Evolutionary conservation across 1,140 invertebrate genomes (phyloP), one percentile per base, ranked within the genome.

Genomic region (Alviniconcha marisindica): DNA sequence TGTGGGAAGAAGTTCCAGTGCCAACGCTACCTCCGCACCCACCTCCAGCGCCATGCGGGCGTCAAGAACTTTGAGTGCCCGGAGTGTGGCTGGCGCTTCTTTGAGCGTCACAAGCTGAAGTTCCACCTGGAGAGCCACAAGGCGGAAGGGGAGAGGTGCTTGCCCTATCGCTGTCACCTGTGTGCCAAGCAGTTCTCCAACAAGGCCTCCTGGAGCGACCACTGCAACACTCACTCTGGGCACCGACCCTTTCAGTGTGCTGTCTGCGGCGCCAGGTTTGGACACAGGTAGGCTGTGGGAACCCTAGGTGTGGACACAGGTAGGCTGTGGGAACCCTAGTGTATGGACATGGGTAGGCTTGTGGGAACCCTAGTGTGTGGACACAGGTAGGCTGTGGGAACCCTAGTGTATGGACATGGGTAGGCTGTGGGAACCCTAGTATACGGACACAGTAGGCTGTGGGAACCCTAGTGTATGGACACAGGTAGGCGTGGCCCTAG

Each of bases 71-170:
- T 84, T 40, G 21, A 69, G 36, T 88, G 88, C 78, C 28, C 44
- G 2, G 24, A 84, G 7, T 88, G 88, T 81, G 86, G 86, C 4
- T 85, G 83, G 79, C 84, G 83, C 33, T 88, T 88, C 81, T 81
- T 88, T 28, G 88, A 88, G 76, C 33, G 80, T 3, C 40, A 83
- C 36, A 87, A 87, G 44, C 73, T 88, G 24, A 83, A 80, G 66
- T 79, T 80, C 36, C 88, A 88, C 77, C 54, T 86, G 82, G 86
- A 87, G 77, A 82, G 80, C 5, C 88, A 88, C 76, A 87, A 88
- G 66, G 28, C 63, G 7, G 80, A 33, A 18, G 48, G 69, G 3
- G 83, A 87, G 74, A 82, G 83, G 54, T 63, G 83, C 18, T 71
- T 88, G 24, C 85, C 84, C 18, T 87, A 87, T 44, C 40, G 36